Conservation (phyloP, 2,888 invertebrate species). For the Synergus laeviventris region DNA sequence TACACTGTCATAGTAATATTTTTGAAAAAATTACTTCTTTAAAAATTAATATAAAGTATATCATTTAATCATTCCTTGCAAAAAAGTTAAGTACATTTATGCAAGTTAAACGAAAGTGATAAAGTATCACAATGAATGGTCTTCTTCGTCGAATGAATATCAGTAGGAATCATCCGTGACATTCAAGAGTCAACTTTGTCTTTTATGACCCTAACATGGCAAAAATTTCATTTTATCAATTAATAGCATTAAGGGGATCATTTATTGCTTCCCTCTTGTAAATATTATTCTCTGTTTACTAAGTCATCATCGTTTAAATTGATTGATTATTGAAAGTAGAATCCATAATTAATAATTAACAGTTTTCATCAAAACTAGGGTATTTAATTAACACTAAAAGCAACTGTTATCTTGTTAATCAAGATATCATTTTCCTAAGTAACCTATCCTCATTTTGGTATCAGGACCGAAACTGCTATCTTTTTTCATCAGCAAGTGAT, state of each 20-base stretch:
- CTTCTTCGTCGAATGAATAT: constrained; percentile 24
- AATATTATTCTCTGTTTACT: constrained; percentile 32
- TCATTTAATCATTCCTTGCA: background rate
- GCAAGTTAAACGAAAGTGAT: constrained; percentile 2
- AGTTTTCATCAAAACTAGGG: background rate
- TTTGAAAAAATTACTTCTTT: background rate
- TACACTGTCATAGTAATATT: background rate
- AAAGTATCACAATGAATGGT: constrained; percentile 19
- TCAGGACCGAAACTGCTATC: background rate
- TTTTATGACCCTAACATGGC: constrained; percentile 19
- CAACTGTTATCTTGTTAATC: background rate
- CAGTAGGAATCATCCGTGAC: constrained; percentile 34
- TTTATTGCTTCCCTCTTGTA: constrained; percentile 25
- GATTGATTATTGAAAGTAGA: constrained; percentile 5
- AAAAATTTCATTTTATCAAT: constrained; percentile 39
- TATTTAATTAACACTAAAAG: background rate
- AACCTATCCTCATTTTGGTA: background rate
- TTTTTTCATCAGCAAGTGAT: constrained; percentile 1
- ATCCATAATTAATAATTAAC: background rate
- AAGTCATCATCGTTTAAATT: constrained; percentile 24
- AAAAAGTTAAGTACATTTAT: background rate
- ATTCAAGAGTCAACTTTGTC: constrained; percentile 34
- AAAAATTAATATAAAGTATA: background rate
- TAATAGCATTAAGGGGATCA: constrained; percentile 32
- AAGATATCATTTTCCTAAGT: background rate